phyloP scores from a whole-genome alignment of 2,888 invertebrate species.

The Epirrita christyi region DNA sequence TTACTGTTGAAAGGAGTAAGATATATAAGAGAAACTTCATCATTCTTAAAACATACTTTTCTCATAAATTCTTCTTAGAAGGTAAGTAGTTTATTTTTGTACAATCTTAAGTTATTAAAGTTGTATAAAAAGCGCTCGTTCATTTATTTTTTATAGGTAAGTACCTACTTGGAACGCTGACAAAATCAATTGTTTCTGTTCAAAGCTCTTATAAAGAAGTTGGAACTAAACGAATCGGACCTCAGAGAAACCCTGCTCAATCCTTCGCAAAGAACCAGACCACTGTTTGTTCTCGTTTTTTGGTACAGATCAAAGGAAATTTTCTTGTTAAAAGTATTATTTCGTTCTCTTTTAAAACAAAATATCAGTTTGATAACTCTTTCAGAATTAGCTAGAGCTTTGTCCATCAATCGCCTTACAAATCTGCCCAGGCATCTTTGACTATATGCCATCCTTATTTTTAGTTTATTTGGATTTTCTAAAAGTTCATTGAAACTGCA shows the following conservation, averaged over 20 bases:
- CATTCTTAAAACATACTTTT: slow-evolving; percentile 12
- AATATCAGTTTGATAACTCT: no score
- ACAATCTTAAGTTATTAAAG: background rate
- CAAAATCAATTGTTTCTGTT: slow-evolving; percentile 51
- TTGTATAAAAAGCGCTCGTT: background rate
- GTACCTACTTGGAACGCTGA: slow-evolving; percentile 21
- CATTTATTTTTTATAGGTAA: slow-evolving; percentile 15
- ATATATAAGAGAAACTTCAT: slow-evolving; percentile 14
- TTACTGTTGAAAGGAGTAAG: slow-evolving; percentile 5
- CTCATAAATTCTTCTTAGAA: slow-evolving; percentile 2
- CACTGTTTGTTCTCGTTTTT: slow-evolving; percentile 52
- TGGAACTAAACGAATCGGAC: slow-evolving; percentile 58
- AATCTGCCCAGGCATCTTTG: no score
- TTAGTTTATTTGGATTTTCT: no score
- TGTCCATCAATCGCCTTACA: no score
- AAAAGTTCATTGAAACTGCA: no score
- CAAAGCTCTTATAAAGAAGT: slow-evolving; percentile 55
- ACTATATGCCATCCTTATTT: no score
- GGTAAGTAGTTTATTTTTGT: background rate
- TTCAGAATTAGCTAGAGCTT: no score
- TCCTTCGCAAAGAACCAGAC: slow-evolving; percentile 62
- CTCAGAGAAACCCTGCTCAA: slow-evolving; percentile 63
- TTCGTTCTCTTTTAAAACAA: no score
- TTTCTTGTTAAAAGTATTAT: no score
- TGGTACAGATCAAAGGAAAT: slow-evolving; percentile 45